phyloP scores from a whole-genome alignment of 2,888 invertebrate genomes.

The Petrolisthes manimaculis region DNA sequence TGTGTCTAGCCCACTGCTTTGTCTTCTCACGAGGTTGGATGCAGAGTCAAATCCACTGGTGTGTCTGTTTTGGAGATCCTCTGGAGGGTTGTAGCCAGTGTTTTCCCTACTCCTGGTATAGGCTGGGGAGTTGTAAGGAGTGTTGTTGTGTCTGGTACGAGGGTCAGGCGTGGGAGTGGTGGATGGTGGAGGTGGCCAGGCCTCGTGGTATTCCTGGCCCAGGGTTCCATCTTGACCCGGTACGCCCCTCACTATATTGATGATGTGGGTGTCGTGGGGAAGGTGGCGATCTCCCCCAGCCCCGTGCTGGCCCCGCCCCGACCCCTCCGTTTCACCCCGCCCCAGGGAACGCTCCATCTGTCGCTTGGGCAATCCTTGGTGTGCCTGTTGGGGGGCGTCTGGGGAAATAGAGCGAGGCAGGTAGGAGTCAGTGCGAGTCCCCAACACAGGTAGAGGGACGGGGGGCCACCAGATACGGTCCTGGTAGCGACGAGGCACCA shows the following conservation, averaged over 20 bases:
- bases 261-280: slow-evolving; percentile 38
- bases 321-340: background rate
- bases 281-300: slow-evolving; percentile 21
- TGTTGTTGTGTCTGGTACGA: slow-evolving; percentile 2
- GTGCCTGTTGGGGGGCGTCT: slow-evolving; percentile 11
- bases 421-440: slow-evolving; percentile 33
- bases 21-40: background rate
- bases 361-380: background rate
- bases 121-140: too few relatives aligned
- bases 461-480: slow-evolving; percentile 45
- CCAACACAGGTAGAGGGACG: slow-evolving; percentile 30
- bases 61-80: too few relatives aligned
- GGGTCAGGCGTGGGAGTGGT: background rate
- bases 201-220: slow-evolving; percentile 21
- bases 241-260: slow-evolving; percentile 33
- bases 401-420: slow-evolving; percentile 14
- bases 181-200: slow-evolving; percentile 1
- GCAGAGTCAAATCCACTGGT: too few relatives aligned
- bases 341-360: slow-evolving; percentile 8
- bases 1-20: background rate
- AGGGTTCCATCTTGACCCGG: background rate
- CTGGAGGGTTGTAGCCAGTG: too few relatives aligned
- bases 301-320: slow-evolving; percentile 5
- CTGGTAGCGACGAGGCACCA: slow-evolving; percentile 27
- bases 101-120: too few relatives aligned